Evolutionary conservation across 2,797 vertebrate species (phyloP).

Genomic region (Gallinago solitaria): DNA sequence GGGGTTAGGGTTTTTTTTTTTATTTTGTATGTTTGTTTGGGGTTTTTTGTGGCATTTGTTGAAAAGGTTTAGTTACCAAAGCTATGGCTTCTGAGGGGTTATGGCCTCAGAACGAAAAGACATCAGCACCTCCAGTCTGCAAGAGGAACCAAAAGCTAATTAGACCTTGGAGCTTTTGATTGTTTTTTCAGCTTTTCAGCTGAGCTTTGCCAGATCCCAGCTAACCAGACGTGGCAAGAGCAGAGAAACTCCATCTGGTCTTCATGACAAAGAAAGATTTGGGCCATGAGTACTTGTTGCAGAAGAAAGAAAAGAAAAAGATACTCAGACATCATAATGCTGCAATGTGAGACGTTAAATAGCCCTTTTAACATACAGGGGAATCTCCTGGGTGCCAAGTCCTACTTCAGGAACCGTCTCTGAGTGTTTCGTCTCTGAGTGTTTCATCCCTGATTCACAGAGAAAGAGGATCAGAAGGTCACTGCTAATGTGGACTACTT

Average conservation of each 20-base stretch:
- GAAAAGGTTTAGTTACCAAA: background rate
- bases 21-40: background rate
- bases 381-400: background rate
- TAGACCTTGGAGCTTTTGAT: background rate
- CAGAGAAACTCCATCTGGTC: background rate
- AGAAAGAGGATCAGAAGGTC: background rate
- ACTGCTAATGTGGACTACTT: background rate
- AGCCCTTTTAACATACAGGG: background rate
- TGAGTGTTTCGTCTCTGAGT: background rate
- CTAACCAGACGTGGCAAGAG: background rate
- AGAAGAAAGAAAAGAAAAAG: background rate
- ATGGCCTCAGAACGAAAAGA: background rate
- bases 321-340: background rate
- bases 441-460: background rate
- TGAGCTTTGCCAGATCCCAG: background rate
- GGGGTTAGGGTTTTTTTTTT: background rate
- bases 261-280: background rate
- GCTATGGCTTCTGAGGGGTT: background rate
- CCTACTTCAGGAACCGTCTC: background rate
- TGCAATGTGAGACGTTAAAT: background rate
- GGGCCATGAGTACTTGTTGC: background rate
- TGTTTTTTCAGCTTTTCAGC: background rate
- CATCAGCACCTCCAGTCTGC: background rate
- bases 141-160: background rate
- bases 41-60: background rate